phyloP scores from a whole-genome alignment of 2,888 invertebrate species.

The Malthinus seriepunctatus region DNA sequence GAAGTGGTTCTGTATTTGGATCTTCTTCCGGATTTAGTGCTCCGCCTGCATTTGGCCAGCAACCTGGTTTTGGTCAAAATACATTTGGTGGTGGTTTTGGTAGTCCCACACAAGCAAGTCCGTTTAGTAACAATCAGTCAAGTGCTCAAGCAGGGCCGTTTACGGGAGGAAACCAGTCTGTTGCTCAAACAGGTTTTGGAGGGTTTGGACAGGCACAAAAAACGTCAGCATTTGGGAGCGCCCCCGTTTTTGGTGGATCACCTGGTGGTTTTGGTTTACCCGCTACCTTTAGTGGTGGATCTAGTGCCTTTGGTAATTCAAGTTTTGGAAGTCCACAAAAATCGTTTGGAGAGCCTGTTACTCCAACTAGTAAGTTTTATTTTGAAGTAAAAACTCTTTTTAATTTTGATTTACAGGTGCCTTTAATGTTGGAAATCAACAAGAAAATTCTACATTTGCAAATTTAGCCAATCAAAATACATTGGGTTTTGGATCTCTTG shows the following conservation, averaged over 20 bases:
- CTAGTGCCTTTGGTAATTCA: conserved; percentile 57
- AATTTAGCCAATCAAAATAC: conserved; percentile 67
- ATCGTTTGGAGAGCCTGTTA: conserved; percentile 47
- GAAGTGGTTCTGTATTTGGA: conserved; percentile 18
- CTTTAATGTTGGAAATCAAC: conserved; percentile 56
- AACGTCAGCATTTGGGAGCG: conserved; percentile 45
- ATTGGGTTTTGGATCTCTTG: conserved; percentile 66
- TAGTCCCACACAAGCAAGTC: conserved; percentile 10
- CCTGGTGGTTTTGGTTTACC: conserved; percentile 48
- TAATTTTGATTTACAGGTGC: conserved; percentile 34
- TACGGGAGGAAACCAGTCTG: conserved; percentile 45
- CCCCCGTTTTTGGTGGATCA: conserved; percentile 32
- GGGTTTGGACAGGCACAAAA: conserved; percentile 44
- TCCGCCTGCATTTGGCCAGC: conserved; percentile 35
- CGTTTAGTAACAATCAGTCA: too few relatives aligned
- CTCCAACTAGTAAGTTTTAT: not conserved
- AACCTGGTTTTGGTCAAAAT: conserved; percentile 42
- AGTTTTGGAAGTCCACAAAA: conserved; percentile 55
- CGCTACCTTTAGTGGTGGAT: conserved; percentile 54
- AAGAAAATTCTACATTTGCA: conserved; percentile 65
- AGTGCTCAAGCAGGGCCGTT: conserved; percentile 44
- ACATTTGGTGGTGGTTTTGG: conserved; percentile 44
- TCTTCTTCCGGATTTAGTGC: conserved; percentile 22
- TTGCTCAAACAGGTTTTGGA: conserved; percentile 54
- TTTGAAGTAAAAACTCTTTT: not conserved